A percentile compares a stretch with the other conserved stretches of the same genome.
Evolutionary conservation across 2,113 vertebrate genomes (phyloP).

Genomic region (Cinclus cinclus): DNA sequence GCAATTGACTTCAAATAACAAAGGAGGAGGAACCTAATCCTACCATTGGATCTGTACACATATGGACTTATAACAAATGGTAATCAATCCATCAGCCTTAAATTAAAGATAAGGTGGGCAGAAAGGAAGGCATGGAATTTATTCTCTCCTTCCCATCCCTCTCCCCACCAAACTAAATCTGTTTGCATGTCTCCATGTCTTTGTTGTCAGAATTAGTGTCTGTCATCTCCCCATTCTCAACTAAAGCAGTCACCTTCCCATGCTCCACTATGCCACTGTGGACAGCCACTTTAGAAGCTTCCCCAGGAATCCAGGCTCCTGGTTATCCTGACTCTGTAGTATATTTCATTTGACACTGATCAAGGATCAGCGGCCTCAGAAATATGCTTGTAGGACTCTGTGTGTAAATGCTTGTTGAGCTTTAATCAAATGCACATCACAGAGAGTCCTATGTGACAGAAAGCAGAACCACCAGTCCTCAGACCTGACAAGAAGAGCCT

Average conservation of each 20-base stretch:
- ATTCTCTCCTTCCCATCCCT: neutral
- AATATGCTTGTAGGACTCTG: neutral
- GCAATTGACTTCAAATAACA: conserved; percentile 59
- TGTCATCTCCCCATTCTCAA: neutral
- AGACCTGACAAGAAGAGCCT: conserved; percentile 43
- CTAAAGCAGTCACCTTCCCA: neutral
- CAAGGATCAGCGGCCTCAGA: conserved; percentile 13
- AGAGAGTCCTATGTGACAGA: conserved; percentile 20
- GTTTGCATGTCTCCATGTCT: neutral
- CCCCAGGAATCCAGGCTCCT: neutral
- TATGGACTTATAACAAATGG: conserved; percentile 69
- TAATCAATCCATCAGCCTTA: conserved; percentile 64
- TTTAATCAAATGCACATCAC: conserved; percentile 51
- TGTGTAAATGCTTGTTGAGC: neutral
- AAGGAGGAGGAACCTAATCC: conserved; percentile 70
- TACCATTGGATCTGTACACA: conserved; percentile 41
- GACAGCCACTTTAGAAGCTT: neutral
- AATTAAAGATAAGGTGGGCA: conserved; percentile 57
- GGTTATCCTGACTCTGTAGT: neutral
- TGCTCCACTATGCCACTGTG: neutral
- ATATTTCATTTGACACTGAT: neutral
- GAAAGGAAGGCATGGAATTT: conserved; percentile 58
- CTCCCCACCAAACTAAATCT: neutral
- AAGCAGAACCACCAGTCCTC: conserved; percentile 24
- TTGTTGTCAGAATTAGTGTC: neutral